Percentiles rank a stretch among this genome's conserved stretches.
Evolutionary conservation across 2,797 vertebrate genomes (phyloP).

Genomic region (Spinibarbus caldwelli): DNA sequence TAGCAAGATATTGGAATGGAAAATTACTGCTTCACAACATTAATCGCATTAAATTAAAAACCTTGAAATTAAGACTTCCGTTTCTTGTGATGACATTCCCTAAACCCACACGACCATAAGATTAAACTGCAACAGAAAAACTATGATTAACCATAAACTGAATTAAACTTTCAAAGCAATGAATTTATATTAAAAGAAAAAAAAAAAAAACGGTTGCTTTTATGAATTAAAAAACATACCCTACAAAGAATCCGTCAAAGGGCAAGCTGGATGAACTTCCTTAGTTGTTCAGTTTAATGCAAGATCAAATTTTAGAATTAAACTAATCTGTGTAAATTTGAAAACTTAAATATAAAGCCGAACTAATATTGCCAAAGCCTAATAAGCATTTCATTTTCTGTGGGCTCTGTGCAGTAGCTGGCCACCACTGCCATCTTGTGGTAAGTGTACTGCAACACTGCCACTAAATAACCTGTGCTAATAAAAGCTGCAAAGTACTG

Average conservation of each 20-base stretch:
- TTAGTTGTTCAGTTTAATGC: background rate
- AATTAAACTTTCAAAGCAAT: too few relatives aligned
- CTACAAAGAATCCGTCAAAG: background rate
- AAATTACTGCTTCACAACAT: background rate
- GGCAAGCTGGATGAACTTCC: background rate
- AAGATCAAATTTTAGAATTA: background rate
- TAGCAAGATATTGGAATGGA: background rate
- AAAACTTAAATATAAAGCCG: background rate
- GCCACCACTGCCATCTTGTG: constrained; percentile 54
- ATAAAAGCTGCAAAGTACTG: background rate
- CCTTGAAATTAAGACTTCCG: background rate
- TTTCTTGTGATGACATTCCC: background rate
- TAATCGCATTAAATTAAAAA: background rate
- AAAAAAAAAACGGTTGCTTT: constrained; percentile 61
- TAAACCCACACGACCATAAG: background rate
- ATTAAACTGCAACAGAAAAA: background rate
- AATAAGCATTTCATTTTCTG: background rate
- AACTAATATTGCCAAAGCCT: background rate
- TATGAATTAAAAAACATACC: background rate
- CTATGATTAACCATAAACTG: too few relatives aligned
- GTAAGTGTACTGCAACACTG: background rate
- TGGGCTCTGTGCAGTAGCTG: background rate
- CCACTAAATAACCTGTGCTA: background rate
- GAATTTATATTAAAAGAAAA: too few relatives aligned
- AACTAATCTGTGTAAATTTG: background rate